phyloP scores from a whole-genome alignment of 2,113 vertebrate species.

The Brachyhypopomus gauderio region DNA sequence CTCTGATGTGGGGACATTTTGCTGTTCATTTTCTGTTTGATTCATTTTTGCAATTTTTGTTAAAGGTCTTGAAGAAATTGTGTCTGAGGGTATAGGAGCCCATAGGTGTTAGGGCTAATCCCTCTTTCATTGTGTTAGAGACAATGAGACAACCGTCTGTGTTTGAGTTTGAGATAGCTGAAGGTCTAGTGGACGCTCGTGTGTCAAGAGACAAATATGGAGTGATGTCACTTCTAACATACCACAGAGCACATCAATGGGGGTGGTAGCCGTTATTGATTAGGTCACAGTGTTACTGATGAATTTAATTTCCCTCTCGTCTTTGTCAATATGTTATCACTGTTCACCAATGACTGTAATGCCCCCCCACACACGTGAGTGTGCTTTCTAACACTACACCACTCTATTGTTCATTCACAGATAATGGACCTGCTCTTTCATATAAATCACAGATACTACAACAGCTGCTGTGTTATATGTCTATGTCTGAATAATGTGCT shows the following conservation, averaged over 20 bases:
- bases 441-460: slow-evolving; percentile 49
- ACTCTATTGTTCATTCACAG: slow-evolving; percentile 56
- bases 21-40: background rate
- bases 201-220: slow-evolving; percentile 54
- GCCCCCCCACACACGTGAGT: slow-evolving; percentile 6
- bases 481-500: slow-evolving; percentile 47
- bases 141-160: background rate
- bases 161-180: slow-evolving; percentile 14
- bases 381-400: slow-evolving; percentile 11
- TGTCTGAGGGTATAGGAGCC: too few relatives aligned
- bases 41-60: too few relatives aligned
- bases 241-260: slow-evolving; percentile 26
- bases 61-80: too few relatives aligned
- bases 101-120: too few relatives aligned
- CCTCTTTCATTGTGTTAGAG: background rate
- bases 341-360: slow-evolving; percentile 70
- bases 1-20: background rate
- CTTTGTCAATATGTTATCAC: slow-evolving; percentile 76
- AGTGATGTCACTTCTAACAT: slow-evolving; percentile 60
- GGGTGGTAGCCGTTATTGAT: slow-evolving; percentile 69
- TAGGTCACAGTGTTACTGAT: slow-evolving; percentile 73
- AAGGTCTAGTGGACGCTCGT: background rate
- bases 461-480: slow-evolving; percentile 36
- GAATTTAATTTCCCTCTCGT: slow-evolving; percentile 78
- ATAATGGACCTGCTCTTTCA: slow-evolving; percentile 36